phyloP scores from a whole-genome alignment of 2,888 invertebrate species.

The Agrotis ipsilon region DNA sequence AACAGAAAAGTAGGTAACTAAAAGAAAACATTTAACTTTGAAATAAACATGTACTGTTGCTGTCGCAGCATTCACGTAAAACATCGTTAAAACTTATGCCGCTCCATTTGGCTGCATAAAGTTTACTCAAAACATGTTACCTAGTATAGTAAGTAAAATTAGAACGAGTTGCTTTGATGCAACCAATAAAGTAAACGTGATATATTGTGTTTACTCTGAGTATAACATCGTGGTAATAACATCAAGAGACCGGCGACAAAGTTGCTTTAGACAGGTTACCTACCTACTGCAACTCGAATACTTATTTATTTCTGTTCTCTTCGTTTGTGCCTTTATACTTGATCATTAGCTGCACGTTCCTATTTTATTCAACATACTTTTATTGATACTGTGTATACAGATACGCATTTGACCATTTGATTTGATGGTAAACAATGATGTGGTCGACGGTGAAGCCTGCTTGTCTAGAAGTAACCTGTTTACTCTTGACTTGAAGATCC shows the following conservation, averaged over 20 bases:
- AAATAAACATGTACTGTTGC: slow-evolving; percentile 26
- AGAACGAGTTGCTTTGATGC: slow-evolving; percentile 54
- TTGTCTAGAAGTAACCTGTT: too few species aligned
- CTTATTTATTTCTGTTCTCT: neutral
- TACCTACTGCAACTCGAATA: neutral
- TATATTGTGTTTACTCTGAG: slow-evolving; percentile 43
- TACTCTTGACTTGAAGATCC: too few species aligned
- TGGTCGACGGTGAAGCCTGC: too few species aligned
- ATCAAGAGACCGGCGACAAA: neutral
- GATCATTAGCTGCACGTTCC: neutral
- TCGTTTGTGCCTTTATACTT: neutral
- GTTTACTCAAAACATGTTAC: slow-evolving; percentile 45
- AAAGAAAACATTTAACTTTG: slow-evolving; percentile 17
- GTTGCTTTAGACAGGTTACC: slow-evolving; percentile 1
- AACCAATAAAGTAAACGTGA: slow-evolving; percentile 35
- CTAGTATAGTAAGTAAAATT: slow-evolving; percentile 36
- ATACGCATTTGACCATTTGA: too few species aligned
- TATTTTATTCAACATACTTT: too few species aligned
- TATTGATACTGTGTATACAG: too few species aligned
- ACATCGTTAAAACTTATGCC: slow-evolving; percentile 49
- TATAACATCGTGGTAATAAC: neutral
- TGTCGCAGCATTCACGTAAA: slow-evolving; percentile 35
- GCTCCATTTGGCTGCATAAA: slow-evolving; percentile 38
- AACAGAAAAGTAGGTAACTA: neutral
- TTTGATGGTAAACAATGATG: too few species aligned